Conservation (phyloP, 2,888 invertebrate species). For the Polydrusus tereticollis region DNA sequence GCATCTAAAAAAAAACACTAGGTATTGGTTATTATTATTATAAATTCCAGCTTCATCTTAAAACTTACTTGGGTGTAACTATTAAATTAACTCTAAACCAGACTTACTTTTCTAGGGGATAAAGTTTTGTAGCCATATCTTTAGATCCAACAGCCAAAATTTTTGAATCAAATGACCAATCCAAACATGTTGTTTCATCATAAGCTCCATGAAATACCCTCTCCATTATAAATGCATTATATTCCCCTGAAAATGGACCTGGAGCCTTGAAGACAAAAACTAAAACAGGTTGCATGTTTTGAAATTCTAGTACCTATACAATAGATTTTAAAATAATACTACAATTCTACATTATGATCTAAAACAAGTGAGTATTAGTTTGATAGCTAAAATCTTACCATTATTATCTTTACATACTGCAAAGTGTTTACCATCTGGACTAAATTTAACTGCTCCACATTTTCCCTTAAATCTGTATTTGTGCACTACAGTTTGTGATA, state of each 20-base stretch:
- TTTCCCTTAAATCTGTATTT: conserved; percentile 84
- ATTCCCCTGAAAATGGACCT: conserved; percentile 82
- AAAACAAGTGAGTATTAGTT: no score
- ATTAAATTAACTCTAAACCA: not conserved
- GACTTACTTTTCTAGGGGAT: conserved; percentile 77
- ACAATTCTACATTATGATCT: no score
- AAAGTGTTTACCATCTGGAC: conserved; percentile 94
- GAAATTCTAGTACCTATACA: not conserved
- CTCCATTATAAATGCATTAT: conserved; percentile 89
- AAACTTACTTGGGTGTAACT: not conserved
- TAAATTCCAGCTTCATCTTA: not conserved
- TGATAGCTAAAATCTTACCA: conserved; percentile 69
- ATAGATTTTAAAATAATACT: no score
- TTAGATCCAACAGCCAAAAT: conserved; percentile 91
- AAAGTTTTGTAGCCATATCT: conserved; percentile 89
- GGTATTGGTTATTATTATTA: not conserved
- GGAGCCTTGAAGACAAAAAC: conserved; percentile 91
- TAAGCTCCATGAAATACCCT: conserved; percentile 85
- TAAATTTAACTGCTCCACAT: conserved; percentile 86
- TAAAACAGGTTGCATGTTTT: no score
- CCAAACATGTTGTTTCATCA: conserved; percentile 87
- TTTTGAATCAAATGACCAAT: conserved; percentile 94
- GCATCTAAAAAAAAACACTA: conserved; percentile 63
- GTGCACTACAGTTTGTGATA: conserved; percentile 87
- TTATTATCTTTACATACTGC: conserved; percentile 90